phyloP scores from a whole-genome alignment of 1,140 invertebrate species.

The Forficula auricularia region DNA sequence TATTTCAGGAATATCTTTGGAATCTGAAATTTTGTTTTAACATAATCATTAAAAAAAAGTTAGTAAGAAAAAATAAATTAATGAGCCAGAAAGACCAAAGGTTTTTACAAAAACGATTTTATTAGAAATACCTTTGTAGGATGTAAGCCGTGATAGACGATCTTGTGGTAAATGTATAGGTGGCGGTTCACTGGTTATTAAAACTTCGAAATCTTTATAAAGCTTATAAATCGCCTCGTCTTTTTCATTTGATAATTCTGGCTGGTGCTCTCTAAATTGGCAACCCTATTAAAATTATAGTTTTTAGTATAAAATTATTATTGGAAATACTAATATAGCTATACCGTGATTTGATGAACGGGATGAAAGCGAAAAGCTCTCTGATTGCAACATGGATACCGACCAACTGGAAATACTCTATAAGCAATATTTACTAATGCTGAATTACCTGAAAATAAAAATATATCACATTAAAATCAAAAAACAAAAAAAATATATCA shows the following conservation, averaged over 20 bases:
- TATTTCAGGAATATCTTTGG: no score
- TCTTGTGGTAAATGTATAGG: slow-evolving; percentile 2
- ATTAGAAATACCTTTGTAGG: slow-evolving; percentile 2
- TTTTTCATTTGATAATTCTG: slow-evolving; percentile 31
- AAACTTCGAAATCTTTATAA: slow-evolving; percentile 1
- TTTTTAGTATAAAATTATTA: no score
- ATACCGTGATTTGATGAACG: slow-evolving; percentile 20
- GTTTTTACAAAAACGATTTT: background rate
- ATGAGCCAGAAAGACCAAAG: no score
- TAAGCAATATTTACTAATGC: no score
- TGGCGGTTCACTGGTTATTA: slow-evolving; percentile 2
- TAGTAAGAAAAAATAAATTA: no score
- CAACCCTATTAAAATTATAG: slow-evolving; percentile 26
- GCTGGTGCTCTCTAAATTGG: slow-evolving; percentile 41
- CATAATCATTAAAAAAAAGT: no score
- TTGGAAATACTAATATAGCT: background rate
- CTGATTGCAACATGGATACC: slow-evolving; percentile 72
- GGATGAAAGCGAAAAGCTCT: slow-evolving; percentile 61
- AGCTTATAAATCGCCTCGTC: slow-evolving; percentile 30
- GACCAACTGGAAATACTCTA: slow-evolving; percentile 21
- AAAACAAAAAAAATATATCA: no score
- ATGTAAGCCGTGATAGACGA: slow-evolving; percentile 1
- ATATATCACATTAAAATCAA: no score
- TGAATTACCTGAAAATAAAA: no score
- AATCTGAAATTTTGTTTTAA: no score